Conservation (phyloP, 2,113 vertebrate species). For the Anser brachyrhynchus region DNA sequence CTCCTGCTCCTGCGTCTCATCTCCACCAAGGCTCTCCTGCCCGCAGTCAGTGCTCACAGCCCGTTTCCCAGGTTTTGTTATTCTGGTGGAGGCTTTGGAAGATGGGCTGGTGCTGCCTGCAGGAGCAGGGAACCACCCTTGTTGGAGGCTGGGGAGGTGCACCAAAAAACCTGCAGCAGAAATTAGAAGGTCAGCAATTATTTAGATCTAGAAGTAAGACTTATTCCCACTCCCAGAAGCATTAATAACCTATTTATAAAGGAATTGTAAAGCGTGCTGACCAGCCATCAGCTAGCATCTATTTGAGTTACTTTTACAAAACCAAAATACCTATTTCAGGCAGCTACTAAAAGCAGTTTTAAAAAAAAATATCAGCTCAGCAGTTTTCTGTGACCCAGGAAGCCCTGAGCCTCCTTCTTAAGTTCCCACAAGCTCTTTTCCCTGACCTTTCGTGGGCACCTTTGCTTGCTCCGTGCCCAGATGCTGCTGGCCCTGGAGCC, state of each 20-base stretch:
- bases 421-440: neutral
- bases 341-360: neutral
- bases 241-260: conserved; percentile 27
- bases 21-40: neutral
- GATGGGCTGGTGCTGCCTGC: neutral
- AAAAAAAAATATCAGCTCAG: neutral
- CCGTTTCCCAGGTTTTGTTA: neutral
- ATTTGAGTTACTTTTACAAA: neutral
- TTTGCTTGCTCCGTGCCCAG: accelerated
- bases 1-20: neutral
- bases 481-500: neutral
- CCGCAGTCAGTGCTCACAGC: accelerated
- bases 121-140: neutral
- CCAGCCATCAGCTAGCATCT: neutral
- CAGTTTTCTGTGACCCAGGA: neutral
- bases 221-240: neutral
- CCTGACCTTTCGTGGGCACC: accelerated
- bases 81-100: neutral
- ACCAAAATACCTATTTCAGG: neutral
- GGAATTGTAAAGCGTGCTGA: conserved; percentile 12
- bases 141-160: neutral
- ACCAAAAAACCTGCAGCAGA: neutral
- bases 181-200: neutral
- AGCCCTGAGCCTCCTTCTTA: neutral
- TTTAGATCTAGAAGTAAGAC: conserved; percentile 17